phyloP scores from a whole-genome alignment of 2,113 vertebrate species.

The Chamaea fasciata region DNA sequence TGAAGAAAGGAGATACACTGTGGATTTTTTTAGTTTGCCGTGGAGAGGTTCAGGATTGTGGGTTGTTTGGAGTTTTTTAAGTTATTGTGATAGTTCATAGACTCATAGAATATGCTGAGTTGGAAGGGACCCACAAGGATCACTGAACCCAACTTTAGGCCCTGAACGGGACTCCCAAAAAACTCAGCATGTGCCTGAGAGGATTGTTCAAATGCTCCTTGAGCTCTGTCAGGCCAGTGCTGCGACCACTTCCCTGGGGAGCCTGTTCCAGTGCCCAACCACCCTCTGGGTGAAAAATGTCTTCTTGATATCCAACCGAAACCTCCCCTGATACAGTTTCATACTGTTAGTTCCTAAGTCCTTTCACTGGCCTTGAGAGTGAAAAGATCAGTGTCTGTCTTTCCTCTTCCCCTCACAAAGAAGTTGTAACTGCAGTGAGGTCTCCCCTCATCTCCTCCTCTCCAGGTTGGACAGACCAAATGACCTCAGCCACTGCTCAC shows the following conservation, averaged over 20 bases:
- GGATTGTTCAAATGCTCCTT: background rate
- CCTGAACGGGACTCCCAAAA: background rate
- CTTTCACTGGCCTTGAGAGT: background rate
- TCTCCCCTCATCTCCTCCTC: background rate
- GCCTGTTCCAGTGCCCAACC: background rate
- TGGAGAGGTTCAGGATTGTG: background rate
- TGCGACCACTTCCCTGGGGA: background rate
- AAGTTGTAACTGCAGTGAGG: background rate
- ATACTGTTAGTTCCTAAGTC: background rate
- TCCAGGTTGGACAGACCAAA: background rate
- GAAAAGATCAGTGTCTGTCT: background rate
- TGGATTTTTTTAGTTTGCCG: background rate
- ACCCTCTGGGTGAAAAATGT: background rate
- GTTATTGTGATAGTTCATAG: background rate
- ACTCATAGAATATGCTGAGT: background rate
- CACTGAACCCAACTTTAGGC: background rate
- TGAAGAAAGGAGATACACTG: background rate
- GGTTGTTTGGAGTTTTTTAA: background rate
- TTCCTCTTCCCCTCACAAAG: accelerated
- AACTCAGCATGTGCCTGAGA: background rate
- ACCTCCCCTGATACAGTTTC: background rate
- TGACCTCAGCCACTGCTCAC: background rate
- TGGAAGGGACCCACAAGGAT: background rate
- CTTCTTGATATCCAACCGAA: background rate
- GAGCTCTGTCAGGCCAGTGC: background rate